Percentiles rank a stretch among this genome's conserved stretches.
Evolutionary conservation across 2,888 invertebrate species (phyloP).

Genomic region (Drosophila hamatofila): DNA sequence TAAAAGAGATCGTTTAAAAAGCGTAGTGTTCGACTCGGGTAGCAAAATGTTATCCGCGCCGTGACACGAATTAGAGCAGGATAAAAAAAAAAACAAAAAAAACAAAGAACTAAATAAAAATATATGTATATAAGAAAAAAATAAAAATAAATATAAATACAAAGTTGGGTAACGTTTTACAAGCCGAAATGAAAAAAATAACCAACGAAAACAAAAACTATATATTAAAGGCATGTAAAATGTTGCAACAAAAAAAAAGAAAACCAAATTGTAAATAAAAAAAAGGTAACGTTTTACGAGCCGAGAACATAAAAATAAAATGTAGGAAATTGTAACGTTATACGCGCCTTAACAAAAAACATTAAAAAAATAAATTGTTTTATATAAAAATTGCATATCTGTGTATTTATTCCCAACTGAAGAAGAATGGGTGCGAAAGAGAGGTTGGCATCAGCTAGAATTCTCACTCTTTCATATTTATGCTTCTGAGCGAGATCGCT

Average conservation of each 20-base stretch:
- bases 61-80: conserved; percentile 24
- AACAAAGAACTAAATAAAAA: not conserved
- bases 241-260: conserved; percentile 50
- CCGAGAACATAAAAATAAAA: conserved; percentile 3
- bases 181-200: conserved; percentile 25
- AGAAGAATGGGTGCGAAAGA: conserved; percentile 6
- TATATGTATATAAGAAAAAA: not conserved
- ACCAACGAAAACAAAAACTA: conserved; percentile 2
- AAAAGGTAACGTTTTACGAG: conserved; percentile 40
- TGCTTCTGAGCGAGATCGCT: conserved; percentile 5
- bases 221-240: conserved; percentile 63
- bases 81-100: not conserved
- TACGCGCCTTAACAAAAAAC: conserved; percentile 63
- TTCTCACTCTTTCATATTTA: conserved; percentile 19
- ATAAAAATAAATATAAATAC: not conserved
- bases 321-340: conserved; percentile 58
- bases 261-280: not conserved
- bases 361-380: conserved; percentile 5
- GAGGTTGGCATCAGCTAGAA: not conserved
- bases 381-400: not conserved
- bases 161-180: conserved; percentile 57
- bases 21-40: conserved; percentile 28
- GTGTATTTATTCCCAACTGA: conserved; percentile 9
- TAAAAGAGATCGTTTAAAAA: conserved; percentile 27
- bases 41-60: conserved; percentile 21